Evolutionary conservation across 35 echinoderm and acorn worm genomes (phyloP), one percentile per base, ranked within the genome.

Genomic region (Acanthaster planci): DNA sequence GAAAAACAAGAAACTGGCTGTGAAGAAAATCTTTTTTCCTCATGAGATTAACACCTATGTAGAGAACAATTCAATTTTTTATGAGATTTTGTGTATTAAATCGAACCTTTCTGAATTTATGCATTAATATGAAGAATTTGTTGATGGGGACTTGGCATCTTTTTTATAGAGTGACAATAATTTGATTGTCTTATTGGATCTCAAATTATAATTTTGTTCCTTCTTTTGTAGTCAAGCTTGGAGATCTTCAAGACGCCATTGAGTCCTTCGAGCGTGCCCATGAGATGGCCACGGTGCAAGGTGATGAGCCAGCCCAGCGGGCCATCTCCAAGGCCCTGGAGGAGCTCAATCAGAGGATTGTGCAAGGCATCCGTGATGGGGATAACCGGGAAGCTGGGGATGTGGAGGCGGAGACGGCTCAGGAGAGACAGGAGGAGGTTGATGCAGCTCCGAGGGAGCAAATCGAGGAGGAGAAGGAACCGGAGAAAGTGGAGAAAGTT

Each of bases 271-370:
- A 99, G 53, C 89, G 96, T 7, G 85, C 96, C 14, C 89, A 91
- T 0, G 96, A 99, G 83, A 97, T 94, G 96, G 92, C 96, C 9
- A 99, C 91, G 67, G 64, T 99, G 0, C 96, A 99, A 78, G 92
- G 91, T 27, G 96, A 99, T 38, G 86, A 94, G 76, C 91, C 96
- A 29, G 95, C 95, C 1, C 91, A 99, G 78, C 82, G 78, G 22
- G 96, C 96, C 38, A 99, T 99, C 78, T 80, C 89, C 44, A 99
- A 94, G 72, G 96, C 96, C 31, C 54, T 99, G 81, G 96, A 99
- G 42, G 96, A 99, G 68, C 86, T 94, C n/a, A 99, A 99, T 76
- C 87, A 99, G 76, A 94, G 84, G 89, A 99, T 99, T 19, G 96
- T 99, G 8, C 85, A 99, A 79, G 92, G 96, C 4, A 53, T 99